These are phyloP conservation scores for Orthonevra nobilis DNA, from an alignment of 2,888 invertebrate genomes.

Conservation along the genomic window DNA sequence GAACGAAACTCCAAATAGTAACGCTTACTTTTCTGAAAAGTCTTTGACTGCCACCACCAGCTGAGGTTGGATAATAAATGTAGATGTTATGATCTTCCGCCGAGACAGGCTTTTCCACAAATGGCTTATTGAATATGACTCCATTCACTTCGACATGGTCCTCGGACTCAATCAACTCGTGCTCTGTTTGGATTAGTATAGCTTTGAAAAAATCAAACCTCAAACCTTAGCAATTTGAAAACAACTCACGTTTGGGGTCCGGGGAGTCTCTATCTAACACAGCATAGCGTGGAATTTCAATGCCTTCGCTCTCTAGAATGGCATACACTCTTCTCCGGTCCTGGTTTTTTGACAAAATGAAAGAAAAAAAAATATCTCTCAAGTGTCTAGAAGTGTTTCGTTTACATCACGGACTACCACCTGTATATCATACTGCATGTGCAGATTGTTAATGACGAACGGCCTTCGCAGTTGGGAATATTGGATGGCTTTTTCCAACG, in stretches of 20 bases:
- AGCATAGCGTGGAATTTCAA: constrained; percentile 98
- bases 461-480: constrained; percentile 96
- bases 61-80: constrained; percentile 99
- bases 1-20: too few relatives aligned
- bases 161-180: constrained; percentile 95
- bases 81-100: constrained; percentile 99
- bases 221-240: too few relatives aligned
- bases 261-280: constrained; percentile 96
- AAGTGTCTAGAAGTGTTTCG: constrained; percentile 44
- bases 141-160: constrained; percentile 99
- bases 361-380: constrained; percentile 24
- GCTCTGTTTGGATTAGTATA: constrained; percentile 82
- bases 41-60: constrained; percentile 98
- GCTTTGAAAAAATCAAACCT: not conserved
- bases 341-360: constrained; percentile 81
- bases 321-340: constrained; percentile 97
- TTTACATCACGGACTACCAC: constrained; percentile 79
- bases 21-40: constrained; percentile 96
- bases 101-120: constrained; percentile 99
- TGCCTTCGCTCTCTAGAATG: constrained; percentile 95
- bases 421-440: constrained; percentile 98
- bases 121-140: constrained; percentile 97
- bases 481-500: constrained; percentile 97
- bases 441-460: constrained; percentile 98
- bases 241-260: constrained; percentile 92